Conservation (phyloP, 2,113 vertebrate species). For the Tachuris rubrigastra region DNA sequence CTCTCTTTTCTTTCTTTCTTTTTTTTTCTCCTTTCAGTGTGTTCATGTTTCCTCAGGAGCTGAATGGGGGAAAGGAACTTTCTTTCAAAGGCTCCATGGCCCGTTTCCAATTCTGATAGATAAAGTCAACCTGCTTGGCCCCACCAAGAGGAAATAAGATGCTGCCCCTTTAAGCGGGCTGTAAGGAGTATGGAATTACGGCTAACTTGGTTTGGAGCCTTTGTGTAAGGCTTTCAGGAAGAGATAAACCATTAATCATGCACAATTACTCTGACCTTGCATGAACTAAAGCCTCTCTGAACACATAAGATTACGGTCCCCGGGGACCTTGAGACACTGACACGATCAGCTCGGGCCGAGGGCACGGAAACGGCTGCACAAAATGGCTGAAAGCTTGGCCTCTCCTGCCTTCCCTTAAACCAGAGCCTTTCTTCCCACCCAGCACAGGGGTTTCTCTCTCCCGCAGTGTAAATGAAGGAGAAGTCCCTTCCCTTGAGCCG, state of each 20-base stretch:
- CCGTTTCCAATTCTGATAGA: slow-evolving; percentile 40
- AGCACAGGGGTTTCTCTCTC: neutral
- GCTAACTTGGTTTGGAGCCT: slow-evolving; percentile 67
- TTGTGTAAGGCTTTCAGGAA: slow-evolving; percentile 71
- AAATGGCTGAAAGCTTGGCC: neutral
- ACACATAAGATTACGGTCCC: slow-evolving; percentile 52
- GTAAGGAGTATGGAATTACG: slow-evolving; percentile 63
- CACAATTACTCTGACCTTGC: slow-evolving; percentile 75
- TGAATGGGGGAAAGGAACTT: neutral
- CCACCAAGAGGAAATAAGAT: slow-evolving; percentile 47
- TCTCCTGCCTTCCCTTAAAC: neutral
- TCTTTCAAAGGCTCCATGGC: slow-evolving; percentile 46
- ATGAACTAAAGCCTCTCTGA: slow-evolving; percentile 68
- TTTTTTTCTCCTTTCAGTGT: neutral
- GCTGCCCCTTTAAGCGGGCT: slow-evolving; percentile 57
- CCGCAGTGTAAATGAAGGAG: neutral
- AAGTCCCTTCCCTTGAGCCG: neutral
- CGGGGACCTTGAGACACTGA: slow-evolving; percentile 44
- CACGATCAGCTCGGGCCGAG: neutral
- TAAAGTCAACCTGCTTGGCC: slow-evolving; percentile 59
- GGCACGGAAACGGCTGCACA: neutral
- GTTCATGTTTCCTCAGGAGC: neutral
- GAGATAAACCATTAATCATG: slow-evolving; percentile 75
- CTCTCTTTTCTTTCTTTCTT: too few species aligned
- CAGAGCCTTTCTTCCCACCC: neutral